These are phyloP conservation scores for Delia radicum DNA, from an alignment of 1,140 invertebrate genomes.

Conservation along the genomic window DNA sequence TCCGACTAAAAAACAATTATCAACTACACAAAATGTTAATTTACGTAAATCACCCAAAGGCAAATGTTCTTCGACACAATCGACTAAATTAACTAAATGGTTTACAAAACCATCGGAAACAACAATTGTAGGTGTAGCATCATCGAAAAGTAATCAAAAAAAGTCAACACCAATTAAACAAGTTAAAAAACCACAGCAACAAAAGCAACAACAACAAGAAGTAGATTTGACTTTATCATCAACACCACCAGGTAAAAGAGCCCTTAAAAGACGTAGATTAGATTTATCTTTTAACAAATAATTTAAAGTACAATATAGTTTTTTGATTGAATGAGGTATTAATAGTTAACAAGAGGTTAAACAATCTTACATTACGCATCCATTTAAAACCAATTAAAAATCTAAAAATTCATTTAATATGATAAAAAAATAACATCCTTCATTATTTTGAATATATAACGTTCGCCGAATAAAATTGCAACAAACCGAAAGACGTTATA, in stretches of 20 bases:
- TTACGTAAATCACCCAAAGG: constrained; percentile 40
- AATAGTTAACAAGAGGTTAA: too few species aligned
- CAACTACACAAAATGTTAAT: constrained; percentile 7
- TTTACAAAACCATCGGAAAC: constrained; percentile 31
- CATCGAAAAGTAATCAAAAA: neutral
- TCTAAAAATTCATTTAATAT: too few species aligned
- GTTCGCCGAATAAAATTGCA: too few species aligned
- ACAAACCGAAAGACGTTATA: too few species aligned
- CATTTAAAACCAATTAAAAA: too few species aligned
- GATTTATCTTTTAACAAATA: constrained; percentile 26
- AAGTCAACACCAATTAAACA: neutral
- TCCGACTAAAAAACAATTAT: constrained; percentile 9
- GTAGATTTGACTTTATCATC: neutral
- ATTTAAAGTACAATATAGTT: neutral
- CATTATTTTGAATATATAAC: too few species aligned
- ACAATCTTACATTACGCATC: too few species aligned
- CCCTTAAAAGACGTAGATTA: constrained; percentile 25
- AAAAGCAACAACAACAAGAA: neutral
- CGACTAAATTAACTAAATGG: constrained; percentile 50
- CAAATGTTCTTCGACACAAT: constrained; percentile 38
- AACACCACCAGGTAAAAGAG: neutral
- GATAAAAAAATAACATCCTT: too few species aligned
- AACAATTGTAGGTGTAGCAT: neutral
- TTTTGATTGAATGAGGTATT: neutral
- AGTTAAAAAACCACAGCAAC: neutral